Base-by-base conservation (phyloP, 2,797 vertebrate species). In the Parauchenoglanis punctatus region DNA sequence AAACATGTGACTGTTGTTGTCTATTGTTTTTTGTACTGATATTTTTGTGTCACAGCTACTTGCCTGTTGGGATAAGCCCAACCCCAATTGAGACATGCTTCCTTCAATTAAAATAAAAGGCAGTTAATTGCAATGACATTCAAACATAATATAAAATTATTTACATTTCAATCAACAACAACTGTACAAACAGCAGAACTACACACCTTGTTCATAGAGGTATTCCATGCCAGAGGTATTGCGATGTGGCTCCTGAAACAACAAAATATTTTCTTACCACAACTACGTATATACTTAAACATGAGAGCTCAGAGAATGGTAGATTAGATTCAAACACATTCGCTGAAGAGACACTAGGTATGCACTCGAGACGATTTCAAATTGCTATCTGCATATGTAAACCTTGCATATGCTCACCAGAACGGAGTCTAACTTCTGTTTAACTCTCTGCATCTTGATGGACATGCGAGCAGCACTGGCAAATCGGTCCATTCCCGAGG, bases 371-470 rank as follows among this genome's bases (percentile, higher is more conserved):
- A 31, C n/a, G 15, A 78, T 46, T 13, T 78, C 25, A 40, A 2
- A 81, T 87, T 63, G 12, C n/a, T 70, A 46, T 52, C 40, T 15
- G 28, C 7, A 40, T 31, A 83, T 20, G 54, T 44, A 2, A 81
- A 28, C 7, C 12, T 3, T 58, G 2, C 25, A 61, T 13, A 7
- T 7, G 88, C 93, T 95, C 95, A 99, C 98, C 87, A 94, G 93
- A 88, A 99, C 97, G 44, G 98, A 98, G 91, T 99, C 96, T 13
- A 99, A 95, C 82, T 96, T 98, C 90, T 98, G 96, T 91, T 97
- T 97, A 63, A 99, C 96, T 89, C 95, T 95, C 91, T 97, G 97
- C 96, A 98, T 96, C 93, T 97, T 98, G 90, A 98, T 20, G 2
- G 97, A 97, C 61, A 95, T 89, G 90, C 95, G 95, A 83, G 97